Evolutionary conservation across 1,140 invertebrate species (phyloP).

Genomic region (Ylistrum balloti): DNA sequence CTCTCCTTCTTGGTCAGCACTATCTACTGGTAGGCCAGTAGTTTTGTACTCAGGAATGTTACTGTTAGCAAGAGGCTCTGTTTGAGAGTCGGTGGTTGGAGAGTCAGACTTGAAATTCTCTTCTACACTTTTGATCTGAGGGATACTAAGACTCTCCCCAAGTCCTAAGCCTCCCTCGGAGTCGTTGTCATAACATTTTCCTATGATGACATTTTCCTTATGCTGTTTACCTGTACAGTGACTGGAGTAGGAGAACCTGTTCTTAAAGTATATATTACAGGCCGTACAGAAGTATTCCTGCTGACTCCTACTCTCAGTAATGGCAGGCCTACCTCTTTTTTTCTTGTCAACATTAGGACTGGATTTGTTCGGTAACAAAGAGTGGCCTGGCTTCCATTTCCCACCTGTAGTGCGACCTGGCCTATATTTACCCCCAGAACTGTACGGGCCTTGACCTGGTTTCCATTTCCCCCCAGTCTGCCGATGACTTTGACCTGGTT

Average conservation of each 20-base stretch:
- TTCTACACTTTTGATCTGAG: constrained; percentile 2
- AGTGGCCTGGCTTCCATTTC: constrained; percentile 65
- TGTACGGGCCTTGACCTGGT: constrained; percentile 80
- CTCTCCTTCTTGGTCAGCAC: background rate
- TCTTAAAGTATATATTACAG: constrained; percentile 66
- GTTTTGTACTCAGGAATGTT: background rate
- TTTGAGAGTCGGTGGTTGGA: background rate
- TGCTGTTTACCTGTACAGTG: constrained; percentile 66
- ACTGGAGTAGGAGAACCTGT: constrained; percentile 65
- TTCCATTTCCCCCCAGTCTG: constrained; percentile 89
- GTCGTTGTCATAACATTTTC: constrained; percentile 1
- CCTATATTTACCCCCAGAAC: constrained; percentile 89
- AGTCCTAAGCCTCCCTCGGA: constrained; percentile 19
- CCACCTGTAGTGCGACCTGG: constrained; percentile 78
- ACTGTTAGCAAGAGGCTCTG: background rate
- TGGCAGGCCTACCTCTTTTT: background rate
- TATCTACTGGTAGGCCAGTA: background rate
- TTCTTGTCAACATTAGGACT: constrained; percentile 7
- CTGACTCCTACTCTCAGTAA: background rate
- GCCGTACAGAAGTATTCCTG: constrained; percentile 65
- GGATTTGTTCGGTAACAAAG: constrained; percentile 45
- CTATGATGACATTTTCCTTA: constrained; percentile 60
- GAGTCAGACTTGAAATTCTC: background rate
- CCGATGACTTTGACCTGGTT: constrained; percentile 59
- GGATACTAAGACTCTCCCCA: background rate